Conservation (phyloP, 2,888 invertebrate species). For the Ornithoptera priamus region DNA sequence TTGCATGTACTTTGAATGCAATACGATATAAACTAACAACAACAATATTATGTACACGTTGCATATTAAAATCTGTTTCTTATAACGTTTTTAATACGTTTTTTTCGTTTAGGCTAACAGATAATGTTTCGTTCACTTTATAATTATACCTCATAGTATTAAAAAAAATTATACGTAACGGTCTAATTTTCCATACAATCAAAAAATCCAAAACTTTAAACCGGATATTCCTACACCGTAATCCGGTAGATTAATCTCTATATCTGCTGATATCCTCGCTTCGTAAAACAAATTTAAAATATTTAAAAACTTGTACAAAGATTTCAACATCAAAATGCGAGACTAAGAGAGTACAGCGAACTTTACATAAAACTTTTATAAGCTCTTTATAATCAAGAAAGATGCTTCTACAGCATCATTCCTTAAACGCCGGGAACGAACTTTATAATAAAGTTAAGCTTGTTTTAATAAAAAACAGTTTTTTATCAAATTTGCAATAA, state of each 20-base stretch:
- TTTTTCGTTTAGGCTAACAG: not conserved
- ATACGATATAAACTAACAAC: constrained; percentile 3
- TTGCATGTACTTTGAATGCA: constrained; percentile 15
- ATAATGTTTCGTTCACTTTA: not conserved
- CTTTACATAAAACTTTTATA: constrained; percentile 24
- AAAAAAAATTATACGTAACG: no score
- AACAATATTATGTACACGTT: not conserved
- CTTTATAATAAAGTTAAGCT: constrained; percentile 14
- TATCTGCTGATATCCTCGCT: not conserved
- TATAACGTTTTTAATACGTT: not conserved
- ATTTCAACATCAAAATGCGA: constrained; percentile 23
- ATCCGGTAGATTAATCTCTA: not conserved
- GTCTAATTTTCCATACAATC: no score
- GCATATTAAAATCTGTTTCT: not conserved
- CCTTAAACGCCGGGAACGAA: constrained; percentile 4
- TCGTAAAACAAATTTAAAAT: constrained; percentile 1
- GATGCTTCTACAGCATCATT: constrained; percentile 10
- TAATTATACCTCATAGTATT: not conserved
- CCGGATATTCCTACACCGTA: no score
- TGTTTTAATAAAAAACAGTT: not conserved
- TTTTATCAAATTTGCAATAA: not conserved
- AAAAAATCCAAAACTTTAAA: no score
- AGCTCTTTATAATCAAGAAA: constrained; percentile 28
- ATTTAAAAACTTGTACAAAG: constrained; percentile 5
- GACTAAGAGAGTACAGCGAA: constrained; percentile 20